These are phyloP conservation scores for Danio albolineatus DNA, from an alignment of 2,797 vertebrate genomes.

Conservation along the genomic window DNA sequence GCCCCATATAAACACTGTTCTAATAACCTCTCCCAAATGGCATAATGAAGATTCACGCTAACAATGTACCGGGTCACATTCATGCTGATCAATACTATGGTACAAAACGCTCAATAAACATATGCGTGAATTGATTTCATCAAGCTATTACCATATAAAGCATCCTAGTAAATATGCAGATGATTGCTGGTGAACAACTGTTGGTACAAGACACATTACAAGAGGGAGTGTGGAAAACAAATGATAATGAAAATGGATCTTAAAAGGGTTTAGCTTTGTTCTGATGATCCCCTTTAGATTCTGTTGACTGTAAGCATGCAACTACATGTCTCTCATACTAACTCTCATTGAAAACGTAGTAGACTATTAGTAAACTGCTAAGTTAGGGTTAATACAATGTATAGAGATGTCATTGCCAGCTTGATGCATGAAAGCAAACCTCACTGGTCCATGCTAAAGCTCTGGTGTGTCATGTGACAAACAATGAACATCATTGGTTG, in stretches of 20 bases:
- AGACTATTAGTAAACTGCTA: no score
- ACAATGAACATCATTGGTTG: no score
- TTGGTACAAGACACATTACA: conserved; percentile 54
- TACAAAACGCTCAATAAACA: conserved; percentile 78
- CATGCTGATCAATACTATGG: conserved; percentile 72
- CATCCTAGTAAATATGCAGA: conserved; percentile 81
- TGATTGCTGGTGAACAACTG: conserved; percentile 66
- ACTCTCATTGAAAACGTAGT: no score
- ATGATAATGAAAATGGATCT: conserved; percentile 17
- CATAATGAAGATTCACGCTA: conserved; percentile 70
- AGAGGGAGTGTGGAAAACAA: not conserved
- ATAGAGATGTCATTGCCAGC: no score
- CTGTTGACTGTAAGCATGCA: no score
- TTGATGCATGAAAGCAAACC: no score
- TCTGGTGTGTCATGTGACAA: no score
- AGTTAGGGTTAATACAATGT: no score
- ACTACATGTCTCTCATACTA: no score
- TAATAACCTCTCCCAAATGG: conserved; percentile 66
- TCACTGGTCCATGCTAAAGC: no score
- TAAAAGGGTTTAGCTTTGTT: not conserved
- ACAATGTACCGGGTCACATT: conserved; percentile 70
- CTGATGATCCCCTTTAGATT: no score
- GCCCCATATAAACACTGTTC: conserved; percentile 53
- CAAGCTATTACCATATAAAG: conserved; percentile 84
- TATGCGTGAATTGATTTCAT: conserved; percentile 82